Evolutionary conservation across 2,888 invertebrate genomes (phyloP).

Genomic region (Holacanthella duospinosa): DNA sequence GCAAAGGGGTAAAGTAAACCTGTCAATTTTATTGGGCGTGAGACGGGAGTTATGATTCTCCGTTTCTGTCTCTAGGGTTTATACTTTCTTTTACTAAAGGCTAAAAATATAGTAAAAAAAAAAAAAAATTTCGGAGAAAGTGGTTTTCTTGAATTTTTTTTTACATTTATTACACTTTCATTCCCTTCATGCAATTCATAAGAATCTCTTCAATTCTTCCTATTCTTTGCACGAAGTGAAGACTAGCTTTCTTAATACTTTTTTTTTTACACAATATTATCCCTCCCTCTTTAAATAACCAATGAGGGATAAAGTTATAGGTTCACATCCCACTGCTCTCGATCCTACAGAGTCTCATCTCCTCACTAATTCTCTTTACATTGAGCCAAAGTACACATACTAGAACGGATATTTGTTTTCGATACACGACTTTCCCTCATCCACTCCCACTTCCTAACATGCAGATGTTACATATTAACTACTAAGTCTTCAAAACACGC

Average conservation of each 20-base stretch:
- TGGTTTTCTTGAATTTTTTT: background rate
- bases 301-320: background rate
- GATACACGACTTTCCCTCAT: too few relatives aligned
- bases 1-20: slow-evolving; percentile 9
- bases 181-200: background rate
- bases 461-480: too few relatives aligned
- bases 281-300: background rate
- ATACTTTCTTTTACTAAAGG: background rate
- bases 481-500: too few relatives aligned
- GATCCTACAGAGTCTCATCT: too few relatives aligned
- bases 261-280: background rate
- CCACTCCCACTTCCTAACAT: too few relatives aligned
- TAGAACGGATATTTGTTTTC: too few relatives aligned
- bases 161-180: slow-evolving; percentile 1
- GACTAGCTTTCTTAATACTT: background rate
- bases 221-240: background rate
- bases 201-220: slow-evolving; percentile 4
- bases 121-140: background rate
- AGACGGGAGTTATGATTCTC: slow-evolving; percentile 8
- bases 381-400: too few relatives aligned
- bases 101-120: background rate
- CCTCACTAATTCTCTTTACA: too few relatives aligned
- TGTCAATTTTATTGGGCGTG: slow-evolving; percentile 11
- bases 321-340: background rate
- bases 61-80: background rate